Base-by-base conservation (phyloP, 2,888 invertebrate species). In the Amblyjoppa fuscipennis region DNA sequence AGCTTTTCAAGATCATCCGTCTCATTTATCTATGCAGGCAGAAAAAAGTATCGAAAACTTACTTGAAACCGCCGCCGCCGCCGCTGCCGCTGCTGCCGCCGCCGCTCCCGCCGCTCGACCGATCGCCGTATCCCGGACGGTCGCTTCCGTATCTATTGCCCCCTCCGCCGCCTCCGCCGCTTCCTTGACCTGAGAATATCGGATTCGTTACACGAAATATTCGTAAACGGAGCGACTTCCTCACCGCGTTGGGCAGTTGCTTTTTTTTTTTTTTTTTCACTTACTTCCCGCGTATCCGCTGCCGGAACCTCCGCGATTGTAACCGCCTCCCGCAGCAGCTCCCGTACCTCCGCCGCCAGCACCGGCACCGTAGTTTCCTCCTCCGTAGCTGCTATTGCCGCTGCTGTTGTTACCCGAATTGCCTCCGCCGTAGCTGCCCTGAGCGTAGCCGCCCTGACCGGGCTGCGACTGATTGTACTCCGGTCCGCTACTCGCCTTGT, bases 81-180 rank as follows among this genome's bases (percentile, higher is more conserved):
- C 41, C 73, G 28, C 90, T 88, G 70, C 89, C 86, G 73, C 90
- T 87, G 59, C 81, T 49, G 45, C 16, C 70, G 16, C 92, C 91
- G 83, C 94, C 93, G 66, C 94, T 91, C 86, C 92, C 92, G 85
- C 94, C 93, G 71, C 93, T 92, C 85, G 94, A 93, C 87, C 94
- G 92, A 89, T 94, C 94, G 80, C 90, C 91, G 85, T 93, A 93
- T 94, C 95, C 95, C 94, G 95, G 95, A 93, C 96, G 93, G 95
- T 96, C 94, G 73, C 91, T 87, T 51, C 93, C 89, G 74, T 92
- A 93, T 90, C 93, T 83, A 61, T 77, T 90, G 38, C 92, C 90
- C 56, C 92, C 91, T 87, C 91, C 89, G 20, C 84, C 81, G 38
- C 92, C 91, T 87, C 91, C 89, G 20, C 84, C 81, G 38, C 93